phyloP scores from a whole-genome alignment of 2,113 vertebrate species.

The Hydrochoerus hydrochaeris region DNA sequence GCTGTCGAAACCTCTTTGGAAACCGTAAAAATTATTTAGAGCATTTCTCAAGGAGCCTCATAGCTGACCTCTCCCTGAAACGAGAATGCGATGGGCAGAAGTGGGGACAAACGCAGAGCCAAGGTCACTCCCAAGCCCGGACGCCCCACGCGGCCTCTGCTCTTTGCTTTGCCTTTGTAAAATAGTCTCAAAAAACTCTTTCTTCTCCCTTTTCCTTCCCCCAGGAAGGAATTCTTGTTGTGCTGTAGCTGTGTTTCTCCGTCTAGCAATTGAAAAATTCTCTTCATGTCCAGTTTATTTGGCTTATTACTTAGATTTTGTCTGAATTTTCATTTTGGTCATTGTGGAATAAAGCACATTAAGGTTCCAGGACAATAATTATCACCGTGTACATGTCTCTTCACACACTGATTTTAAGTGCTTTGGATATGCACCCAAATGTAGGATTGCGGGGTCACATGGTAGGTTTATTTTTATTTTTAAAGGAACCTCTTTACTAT shows the following conservation, averaged over 20 bases:
- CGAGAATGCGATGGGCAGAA: neutral
- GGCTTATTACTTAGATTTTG: neutral
- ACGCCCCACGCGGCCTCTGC: neutral
- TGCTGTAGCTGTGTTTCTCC: neutral
- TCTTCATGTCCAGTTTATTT: neutral
- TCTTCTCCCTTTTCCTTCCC: neutral
- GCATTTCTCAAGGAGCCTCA: neutral
- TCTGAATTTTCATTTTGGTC: constrained; percentile 38
- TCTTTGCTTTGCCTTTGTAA: neutral
- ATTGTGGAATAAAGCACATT: neutral
- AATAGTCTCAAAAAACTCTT: neutral
- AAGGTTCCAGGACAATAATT: neutral
- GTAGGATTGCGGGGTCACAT: neutral
- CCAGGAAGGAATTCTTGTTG: neutral
- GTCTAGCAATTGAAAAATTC: constrained; percentile 26
- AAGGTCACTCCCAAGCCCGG: too few species aligned
- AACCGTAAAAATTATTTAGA: neutral
- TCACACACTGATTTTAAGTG: neutral
- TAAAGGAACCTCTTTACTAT: neutral
- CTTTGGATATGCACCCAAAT: neutral
- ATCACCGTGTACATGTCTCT: neutral
- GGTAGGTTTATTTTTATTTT: neutral
- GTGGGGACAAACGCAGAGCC: neutral
- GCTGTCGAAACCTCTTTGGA: neutral
- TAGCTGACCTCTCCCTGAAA: neutral